Evolutionary conservation across 2,113 vertebrate species (phyloP), one percentile per base, ranked within the genome.

Genomic region (Danionella cerebrum): DNA sequence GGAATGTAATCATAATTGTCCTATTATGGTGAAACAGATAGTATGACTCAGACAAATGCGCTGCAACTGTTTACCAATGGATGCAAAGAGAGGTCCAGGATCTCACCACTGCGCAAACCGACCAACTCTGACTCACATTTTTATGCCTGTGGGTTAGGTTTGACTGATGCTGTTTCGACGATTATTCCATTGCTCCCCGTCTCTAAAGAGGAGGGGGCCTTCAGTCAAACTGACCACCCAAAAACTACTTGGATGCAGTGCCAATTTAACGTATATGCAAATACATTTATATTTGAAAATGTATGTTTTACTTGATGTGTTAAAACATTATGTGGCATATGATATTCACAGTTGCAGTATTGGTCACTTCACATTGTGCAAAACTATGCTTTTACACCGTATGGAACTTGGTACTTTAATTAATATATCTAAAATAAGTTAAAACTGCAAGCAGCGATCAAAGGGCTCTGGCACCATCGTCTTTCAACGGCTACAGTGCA

Each of bases 141-240:
- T 87, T 87, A 88, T 86, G 80, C 84, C 84, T 79, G 82, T 73
- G 79, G 75, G 84, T 86, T 86, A 83, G 82, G 83, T 86, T 79
- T 76, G 76, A 76, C 83, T 82, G 82, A 82, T 82, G 82, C 78
- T 68, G 81, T 80, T 85, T 83, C 67, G 81, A 80, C 85, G 83
- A 85, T 85, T 85, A 87, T 86, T 83, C 82, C 80, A 84, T 84
- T 80, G 80, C 76, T 55, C 79, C 70, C 71, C 82, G 80, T 82
- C 80, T 82, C 82, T 84, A 44, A 54, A 24, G 55, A 67, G 80
- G 80, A 81, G 82, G 79, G 83, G 80, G 77, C 65, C 78, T 86
- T 88, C 84, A 87, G 86, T 88, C 85, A 88, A 82, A 84, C 76
- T 77, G 76, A 86, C 80, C 79, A 79, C 80, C 75, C 70, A 53